Evolutionary conservation across 2,797 vertebrate species (phyloP), one percentile per base, ranked within the genome.

Genomic region (Acanthornis magna): DNA sequence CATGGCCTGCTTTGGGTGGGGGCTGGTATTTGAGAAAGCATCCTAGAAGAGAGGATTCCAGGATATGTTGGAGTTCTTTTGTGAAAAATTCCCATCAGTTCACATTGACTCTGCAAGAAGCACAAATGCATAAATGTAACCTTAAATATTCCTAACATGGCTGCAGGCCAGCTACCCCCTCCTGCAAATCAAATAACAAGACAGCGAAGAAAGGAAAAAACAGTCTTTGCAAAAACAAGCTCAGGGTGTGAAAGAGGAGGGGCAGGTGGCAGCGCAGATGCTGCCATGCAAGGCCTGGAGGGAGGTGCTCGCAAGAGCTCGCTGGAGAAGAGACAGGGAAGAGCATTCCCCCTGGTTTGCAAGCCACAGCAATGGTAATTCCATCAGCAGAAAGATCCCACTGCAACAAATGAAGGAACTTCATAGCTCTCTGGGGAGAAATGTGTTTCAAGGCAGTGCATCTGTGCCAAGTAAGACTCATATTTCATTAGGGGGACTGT

Each of bases 221-320:
- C 5, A 54, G 42, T 20, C 78, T 55, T 72, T 76, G 66, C 23
- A 72, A 71, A 84, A 75, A 68, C 15, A 58, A 88, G 66, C 73
- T 85, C 18, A 13, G 40, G 51, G 36, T 40, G 60, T 66, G 40
- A 71, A 66, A 78, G 51, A 66, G 51, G 72, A 88, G 61, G 50
- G 45, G 77, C 17, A 16, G 43, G 68, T 65, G 83, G 65, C 61
- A 86, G 45, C 0, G 0, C 63, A 16, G 25, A 23, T 0, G 0
- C 45, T 77, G 34, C 62, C 10, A 6, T 5, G 17, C 9, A 17
- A 30, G 43, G 40, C 62, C 57, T 13, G 26, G 36, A 60, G 30
- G 60, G 50, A 92, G n/a, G 14, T 25, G 62, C 36, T 91, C 48
- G 2, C 14, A 23, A 50, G 42, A 53, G 42, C 50, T 4, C 0